Base-by-base conservation (phyloP, 2,797 vertebrate genomes). In the Taeniopygia guttata region DNA sequence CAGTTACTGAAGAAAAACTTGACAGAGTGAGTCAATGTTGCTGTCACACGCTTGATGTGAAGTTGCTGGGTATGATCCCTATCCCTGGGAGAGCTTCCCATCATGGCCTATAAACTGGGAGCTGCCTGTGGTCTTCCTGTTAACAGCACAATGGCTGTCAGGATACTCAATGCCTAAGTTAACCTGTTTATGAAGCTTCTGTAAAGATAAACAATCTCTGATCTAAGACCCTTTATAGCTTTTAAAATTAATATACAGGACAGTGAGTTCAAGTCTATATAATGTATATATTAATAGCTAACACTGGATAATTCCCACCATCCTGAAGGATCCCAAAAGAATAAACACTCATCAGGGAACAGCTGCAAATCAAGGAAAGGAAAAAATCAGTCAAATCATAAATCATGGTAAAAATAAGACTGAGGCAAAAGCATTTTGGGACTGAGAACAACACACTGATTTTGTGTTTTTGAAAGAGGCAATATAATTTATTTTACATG, bases 1-100 rank as follows among this genome's bases (percentile, higher is more conserved):
- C 55, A 78, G 91, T 78, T 85, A 48, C 46, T 76, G 87, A 58
- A 92, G 81, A 90, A 94, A 91, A 81, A 52, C 62, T 85, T 93
- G 89, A 84, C 86, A 73, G 83, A 93, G 83, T 79, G 82, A 90
- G 75, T 84, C 22, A 4, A 17, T 84, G 73, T 76, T 95, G 54
- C 60, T 84, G 77, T 92, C 60, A 67, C 64, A 73, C 9, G 3
- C 56, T 88, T 23, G 2, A 46, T 75, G 38, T 51, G 59, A 82
- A 90, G 55, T 64, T 87, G 16, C 34, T 79, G 86, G 38, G 36
- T 93, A 29, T 2, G 1, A 64, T 86, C 69, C 52, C 38, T 60
- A 29, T 60, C 59, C 43, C 27, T 66, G 79, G 76, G 34, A 94
- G 45, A 81, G 85, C 75, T 94, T 89, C 85, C 68, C 48, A 10